Base-by-base conservation (phyloP, 2,113 vertebrate species). In the Chloropsis hardwickii region DNA sequence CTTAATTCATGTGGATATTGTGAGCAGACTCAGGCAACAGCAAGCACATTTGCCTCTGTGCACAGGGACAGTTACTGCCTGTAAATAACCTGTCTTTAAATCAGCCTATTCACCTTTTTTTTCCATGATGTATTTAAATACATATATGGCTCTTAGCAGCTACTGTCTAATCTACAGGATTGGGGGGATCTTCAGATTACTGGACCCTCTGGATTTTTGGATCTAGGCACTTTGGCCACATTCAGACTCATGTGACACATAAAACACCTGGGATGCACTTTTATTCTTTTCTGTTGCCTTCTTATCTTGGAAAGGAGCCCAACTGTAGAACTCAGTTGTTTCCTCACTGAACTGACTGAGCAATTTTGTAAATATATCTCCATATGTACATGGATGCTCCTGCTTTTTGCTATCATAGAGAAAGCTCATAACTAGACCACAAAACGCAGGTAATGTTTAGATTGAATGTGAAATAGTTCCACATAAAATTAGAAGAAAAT, bases 401-500 rank as follows among this genome's bases (percentile, higher is more conserved):
- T 86, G 28, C 19, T 88, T 93, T 82, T 79, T 69, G 31, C 45
- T 78, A 42, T 67, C 88, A 86, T 10, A 83, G 61, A 86, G 62
- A 86, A 94, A 91, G 21, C 77, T 81, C n/a, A 35, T 86, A 94
- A 92, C 31, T 58, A 56, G 27, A 37, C 4, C 64, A 93, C 86
- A 92, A 92, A 82, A 40, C 47, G 74, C 0, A 22, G 33, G 40
- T 76, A 93, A 74, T 84, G 13, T 79, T 95, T 73, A 77, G 60
- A 65, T 40, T 12, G 60, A 81, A 65, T 58, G 31, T 70, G 73
- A 92, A 94, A 81, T 22, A 50, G 53, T 90, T 88, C 33, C 51
- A 88, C 54, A 70, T n/a, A 71, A 97, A 92, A 88, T 94, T 70
- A 92, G 92, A 91, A 86, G 29, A 39, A 94, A 82, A 86, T 91